Percentiles rank a stretch among this genome's conserved stretches.
phyloP scores from a whole-genome alignment of 2,797 vertebrate genomes.

The Ibycter americanus region DNA sequence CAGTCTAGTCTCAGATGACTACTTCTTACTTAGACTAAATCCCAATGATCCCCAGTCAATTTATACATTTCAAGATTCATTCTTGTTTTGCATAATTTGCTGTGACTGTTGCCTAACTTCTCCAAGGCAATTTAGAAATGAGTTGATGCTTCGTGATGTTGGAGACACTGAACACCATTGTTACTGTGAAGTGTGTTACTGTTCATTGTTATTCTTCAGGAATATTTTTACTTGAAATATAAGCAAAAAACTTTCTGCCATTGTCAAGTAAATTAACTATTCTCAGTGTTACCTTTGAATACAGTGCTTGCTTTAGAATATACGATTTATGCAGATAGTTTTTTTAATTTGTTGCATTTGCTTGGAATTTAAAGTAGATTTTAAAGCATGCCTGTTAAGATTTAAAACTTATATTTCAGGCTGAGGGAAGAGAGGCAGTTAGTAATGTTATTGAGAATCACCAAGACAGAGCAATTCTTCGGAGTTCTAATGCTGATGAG shows the following conservation, averaged over 20 bases:
- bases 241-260: not conserved
- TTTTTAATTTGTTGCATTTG: not conserved
- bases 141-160: not conserved
- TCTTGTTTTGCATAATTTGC: not conserved
- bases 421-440: slow-evolving; percentile 43
- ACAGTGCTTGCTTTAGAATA: not conserved
- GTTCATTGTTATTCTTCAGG: not conserved
- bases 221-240: not conserved
- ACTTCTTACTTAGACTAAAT: not conserved
- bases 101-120: not conserved
- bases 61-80: not conserved
- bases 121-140: not conserved
- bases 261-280: not conserved
- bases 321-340: not conserved
- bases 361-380: not conserved
- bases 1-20: not conserved
- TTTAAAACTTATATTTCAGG: not conserved
- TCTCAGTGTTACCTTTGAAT: not conserved
- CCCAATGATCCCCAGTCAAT: not conserved
- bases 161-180: not conserved
- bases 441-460: not conserved
- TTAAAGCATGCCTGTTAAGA: not conserved
- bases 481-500: not conserved
- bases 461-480: slow-evolving; percentile 13
- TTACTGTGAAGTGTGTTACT: not conserved